Percentiles rank a stretch among this genome's conserved stretches.
Conservation (phyloP, 2,113 vertebrate genomes). For the Malurus cyaneus region DNA sequence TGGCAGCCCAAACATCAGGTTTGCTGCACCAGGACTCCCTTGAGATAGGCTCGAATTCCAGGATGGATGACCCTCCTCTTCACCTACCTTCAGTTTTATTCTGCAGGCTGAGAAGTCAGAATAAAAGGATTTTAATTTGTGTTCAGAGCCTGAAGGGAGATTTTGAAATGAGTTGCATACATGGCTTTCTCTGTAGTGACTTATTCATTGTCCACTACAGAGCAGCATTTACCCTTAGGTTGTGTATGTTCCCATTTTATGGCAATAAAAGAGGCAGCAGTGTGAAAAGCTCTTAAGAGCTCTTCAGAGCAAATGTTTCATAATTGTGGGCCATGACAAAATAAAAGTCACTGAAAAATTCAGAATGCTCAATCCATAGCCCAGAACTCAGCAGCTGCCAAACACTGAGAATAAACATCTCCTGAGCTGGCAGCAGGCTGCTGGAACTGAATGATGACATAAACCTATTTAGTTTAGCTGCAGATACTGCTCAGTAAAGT, state of each 20-base stretch:
- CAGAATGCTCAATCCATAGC: neutral
- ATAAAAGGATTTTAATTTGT: neutral
- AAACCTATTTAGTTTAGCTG: neutral
- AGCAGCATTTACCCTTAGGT: conserved; percentile 24
- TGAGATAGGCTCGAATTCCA: neutral
- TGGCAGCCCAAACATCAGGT: neutral
- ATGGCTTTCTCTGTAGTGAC: neutral
- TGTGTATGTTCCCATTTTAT: conserved; percentile 9
- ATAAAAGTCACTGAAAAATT: neutral
- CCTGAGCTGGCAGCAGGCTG: neutral
- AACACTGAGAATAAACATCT: neutral
- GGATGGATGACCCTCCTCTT: neutral
- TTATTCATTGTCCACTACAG: neutral
- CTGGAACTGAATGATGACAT: neutral
- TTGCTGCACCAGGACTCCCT: neutral
- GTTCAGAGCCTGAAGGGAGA: neutral
- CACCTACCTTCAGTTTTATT: neutral
- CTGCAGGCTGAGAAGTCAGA: neutral
- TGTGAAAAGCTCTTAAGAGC: neutral
- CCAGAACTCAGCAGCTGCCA: neutral
- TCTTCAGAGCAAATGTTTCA: conserved; percentile 24
- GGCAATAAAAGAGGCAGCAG: neutral
- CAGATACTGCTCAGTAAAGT: neutral
- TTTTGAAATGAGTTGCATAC: conserved; percentile 11
- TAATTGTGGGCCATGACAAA: conserved; percentile 9